Conservation (phyloP, 2,888 invertebrate genomes). For the Idaea aversata region DNA sequence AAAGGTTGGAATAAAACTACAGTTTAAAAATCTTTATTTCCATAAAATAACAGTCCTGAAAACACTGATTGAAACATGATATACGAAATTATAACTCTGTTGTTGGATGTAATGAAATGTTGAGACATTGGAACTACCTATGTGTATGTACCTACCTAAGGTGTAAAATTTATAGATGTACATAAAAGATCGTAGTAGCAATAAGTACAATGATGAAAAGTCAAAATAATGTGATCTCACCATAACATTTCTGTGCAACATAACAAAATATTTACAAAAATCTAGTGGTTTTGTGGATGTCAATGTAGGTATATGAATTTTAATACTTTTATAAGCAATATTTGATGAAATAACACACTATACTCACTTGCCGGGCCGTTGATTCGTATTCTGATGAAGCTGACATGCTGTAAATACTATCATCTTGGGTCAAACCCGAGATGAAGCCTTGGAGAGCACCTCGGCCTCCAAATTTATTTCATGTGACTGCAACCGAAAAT, state of each 20-base stretch:
- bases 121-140: not conserved
- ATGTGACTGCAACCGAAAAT: conserved; percentile 78
- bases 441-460: conserved; percentile 73
- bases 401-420: conserved; percentile 77
- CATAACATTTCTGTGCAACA: conserved; percentile 12
- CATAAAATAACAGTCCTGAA: conserved; percentile 17
- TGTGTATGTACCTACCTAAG: not conserved
- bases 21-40: conserved; percentile 25
- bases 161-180: conserved; percentile 2
- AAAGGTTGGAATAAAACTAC: conserved; percentile 23
- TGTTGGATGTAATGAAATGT: not conserved
- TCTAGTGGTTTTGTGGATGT: conserved; percentile 6
- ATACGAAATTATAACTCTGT: not conserved
- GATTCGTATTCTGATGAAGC: conserved; percentile 76
- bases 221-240: not conserved
- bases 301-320: conserved; percentile 20
- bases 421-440: conserved; percentile 79
- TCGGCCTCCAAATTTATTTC: conserved; percentile 72
- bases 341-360: conserved; percentile 14
- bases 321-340: conserved; percentile 6
- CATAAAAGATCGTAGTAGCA: conserved; percentile 6
- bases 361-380: conserved; percentile 78
- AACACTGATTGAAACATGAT: conserved; percentile 5
- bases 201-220: conserved; percentile 13
- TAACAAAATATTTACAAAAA: conserved; percentile 24